Evolutionary conservation across 2,888 invertebrate species (phyloP).

Genomic region (Sphinx pinastri): DNA sequence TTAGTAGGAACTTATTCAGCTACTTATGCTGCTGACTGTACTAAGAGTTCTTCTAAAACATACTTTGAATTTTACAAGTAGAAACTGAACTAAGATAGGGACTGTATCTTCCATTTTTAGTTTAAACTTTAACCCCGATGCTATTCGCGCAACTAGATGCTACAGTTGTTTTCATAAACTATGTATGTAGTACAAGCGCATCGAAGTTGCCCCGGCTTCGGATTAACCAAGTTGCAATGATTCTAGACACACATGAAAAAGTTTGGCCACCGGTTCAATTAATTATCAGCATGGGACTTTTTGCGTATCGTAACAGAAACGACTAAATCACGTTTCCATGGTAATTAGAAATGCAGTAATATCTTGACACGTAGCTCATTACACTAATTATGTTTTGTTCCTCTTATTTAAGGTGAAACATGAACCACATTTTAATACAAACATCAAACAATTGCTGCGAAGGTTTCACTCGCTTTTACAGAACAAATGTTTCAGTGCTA

Average conservation of each 20-base stretch:
- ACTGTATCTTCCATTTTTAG: background rate
- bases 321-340: background rate
- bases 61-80: background rate
- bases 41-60: background rate
- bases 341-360: background rate
- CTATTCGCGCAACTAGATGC: conserved; percentile 1
- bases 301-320: background rate
- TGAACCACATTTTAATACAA: background rate
- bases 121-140: background rate
- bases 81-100: background rate
- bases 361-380: background rate
- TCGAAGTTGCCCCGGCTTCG: background rate
- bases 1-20: too few species aligned
- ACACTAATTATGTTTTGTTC: background rate
- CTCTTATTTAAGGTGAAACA: background rate
- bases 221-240: background rate
- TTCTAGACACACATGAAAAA: conserved; percentile 6
- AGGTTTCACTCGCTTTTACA: background rate
- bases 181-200: background rate
- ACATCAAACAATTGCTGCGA: background rate
- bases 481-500: background rate
- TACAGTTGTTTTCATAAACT: background rate
- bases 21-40: too few species aligned
- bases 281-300: background rate
- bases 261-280: background rate